Conservation (phyloP, 2,797 vertebrate genomes). For the Hylomyscus alleni region DNA sequence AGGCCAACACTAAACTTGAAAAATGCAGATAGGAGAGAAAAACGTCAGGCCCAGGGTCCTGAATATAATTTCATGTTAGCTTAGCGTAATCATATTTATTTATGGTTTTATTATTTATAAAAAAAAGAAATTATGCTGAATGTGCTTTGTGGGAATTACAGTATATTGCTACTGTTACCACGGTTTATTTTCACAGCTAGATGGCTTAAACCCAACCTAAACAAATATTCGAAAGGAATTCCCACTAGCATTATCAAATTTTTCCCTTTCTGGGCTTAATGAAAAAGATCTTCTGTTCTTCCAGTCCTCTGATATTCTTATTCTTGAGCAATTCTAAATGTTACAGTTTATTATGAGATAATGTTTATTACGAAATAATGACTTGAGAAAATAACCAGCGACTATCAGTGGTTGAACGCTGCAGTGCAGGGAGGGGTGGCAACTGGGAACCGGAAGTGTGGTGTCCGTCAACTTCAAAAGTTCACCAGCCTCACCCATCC, state of each 20-base stretch:
- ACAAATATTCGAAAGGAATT: slow-evolving; percentile 75
- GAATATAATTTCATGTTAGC: slow-evolving; percentile 70
- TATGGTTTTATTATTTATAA: slow-evolving; percentile 76
- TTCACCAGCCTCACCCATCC: no score
- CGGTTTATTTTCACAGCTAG: slow-evolving; percentile 77
- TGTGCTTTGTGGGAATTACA: slow-evolving; percentile 72
- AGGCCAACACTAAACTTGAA: neutral
- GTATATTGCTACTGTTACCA: slow-evolving; percentile 55
- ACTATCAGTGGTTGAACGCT: neutral
- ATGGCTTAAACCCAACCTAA: slow-evolving; percentile 70
- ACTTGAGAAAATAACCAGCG: slow-evolving; percentile 42
- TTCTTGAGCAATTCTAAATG: slow-evolving; percentile 40
- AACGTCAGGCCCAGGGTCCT: slow-evolving; percentile 22
- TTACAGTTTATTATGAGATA: slow-evolving; percentile 50
- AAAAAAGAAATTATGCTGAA: slow-evolving; percentile 77
- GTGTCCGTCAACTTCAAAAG: neutral
- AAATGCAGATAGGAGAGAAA: slow-evolving; percentile 32
- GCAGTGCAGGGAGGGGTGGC: neutral
- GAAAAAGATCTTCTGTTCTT: slow-evolving; percentile 54
- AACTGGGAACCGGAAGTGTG: accelerated
- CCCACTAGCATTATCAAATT: slow-evolving; percentile 47
- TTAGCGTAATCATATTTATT: slow-evolving; percentile 68
- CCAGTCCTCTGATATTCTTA: slow-evolving; percentile 16
- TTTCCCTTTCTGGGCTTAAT: slow-evolving; percentile 55
- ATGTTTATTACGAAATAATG: slow-evolving; percentile 61